These are phyloP conservation scores for Ibycter americanus DNA, from an alignment of 2,797 vertebrate species.

Conservation along the genomic window DNA sequence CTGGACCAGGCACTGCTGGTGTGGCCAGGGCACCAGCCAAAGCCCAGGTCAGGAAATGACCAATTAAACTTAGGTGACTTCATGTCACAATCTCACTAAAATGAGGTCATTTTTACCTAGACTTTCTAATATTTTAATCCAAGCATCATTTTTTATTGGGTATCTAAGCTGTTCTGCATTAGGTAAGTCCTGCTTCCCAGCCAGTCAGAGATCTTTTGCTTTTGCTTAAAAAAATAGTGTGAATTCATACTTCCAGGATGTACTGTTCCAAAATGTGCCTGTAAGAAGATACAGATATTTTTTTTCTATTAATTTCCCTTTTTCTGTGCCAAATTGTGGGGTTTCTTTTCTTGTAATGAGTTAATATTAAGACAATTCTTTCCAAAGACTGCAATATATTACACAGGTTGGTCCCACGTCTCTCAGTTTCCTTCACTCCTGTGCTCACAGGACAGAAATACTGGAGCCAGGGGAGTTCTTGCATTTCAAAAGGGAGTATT, in stretches of 20 bases:
- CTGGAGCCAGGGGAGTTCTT: not conserved
- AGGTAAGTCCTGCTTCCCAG: not conserved
- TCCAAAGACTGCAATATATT: not conserved
- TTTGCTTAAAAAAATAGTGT: conserved; percentile 36
- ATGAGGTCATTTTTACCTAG: conserved; percentile 40
- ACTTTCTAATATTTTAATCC: conserved; percentile 30
- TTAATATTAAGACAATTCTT: conserved; percentile 30
- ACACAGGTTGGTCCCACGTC: not conserved
- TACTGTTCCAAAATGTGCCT: conserved; percentile 6
- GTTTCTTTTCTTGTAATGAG: conserved; percentile 1
- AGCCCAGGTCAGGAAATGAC: not conserved
- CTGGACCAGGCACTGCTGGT: not conserved
- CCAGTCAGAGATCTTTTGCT: not conserved
- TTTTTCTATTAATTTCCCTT: conserved; percentile 12
- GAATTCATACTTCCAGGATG: conserved; percentile 45
- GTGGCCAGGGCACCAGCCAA: not conserved
- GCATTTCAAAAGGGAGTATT: not conserved
- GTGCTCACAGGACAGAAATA: not conserved
- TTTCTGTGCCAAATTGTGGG: not conserved
- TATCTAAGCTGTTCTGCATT: conserved; percentile 18
- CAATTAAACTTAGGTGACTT: not conserved
- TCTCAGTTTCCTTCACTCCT: not conserved
- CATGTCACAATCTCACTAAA: not conserved
- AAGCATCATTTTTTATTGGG: not conserved
- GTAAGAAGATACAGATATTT: not conserved